Conservation (phyloP, 1,140 invertebrate species). For the Sitodiplosis mosellana region DNA sequence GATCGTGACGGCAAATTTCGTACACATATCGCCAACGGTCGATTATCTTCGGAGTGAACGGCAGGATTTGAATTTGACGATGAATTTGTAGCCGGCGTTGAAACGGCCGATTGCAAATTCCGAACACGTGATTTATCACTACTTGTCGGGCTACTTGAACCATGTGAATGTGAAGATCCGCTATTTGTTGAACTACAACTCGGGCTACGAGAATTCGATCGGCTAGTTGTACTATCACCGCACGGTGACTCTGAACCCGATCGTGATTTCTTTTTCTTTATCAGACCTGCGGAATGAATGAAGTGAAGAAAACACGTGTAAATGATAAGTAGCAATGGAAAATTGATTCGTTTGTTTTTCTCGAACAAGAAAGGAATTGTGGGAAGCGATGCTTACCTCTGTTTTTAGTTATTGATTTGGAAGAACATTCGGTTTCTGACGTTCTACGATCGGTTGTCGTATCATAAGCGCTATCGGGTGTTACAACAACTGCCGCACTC, state of each 20-base stretch:
- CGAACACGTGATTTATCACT: conserved; percentile 13
- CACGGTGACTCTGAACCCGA: conserved; percentile 27
- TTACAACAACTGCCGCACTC: conserved; percentile 3
- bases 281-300: background rate
- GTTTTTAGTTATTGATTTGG: conserved; percentile 3
- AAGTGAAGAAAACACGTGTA: too few species aligned
- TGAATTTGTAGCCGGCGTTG: conserved; percentile 10
- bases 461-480: background rate
- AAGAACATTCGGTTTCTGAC: background rate
- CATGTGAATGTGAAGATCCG: conserved; percentile 24
- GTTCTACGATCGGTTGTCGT: background rate
- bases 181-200: conserved; percentile 25
- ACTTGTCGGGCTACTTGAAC: conserved; percentile 18
- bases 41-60: conserved; percentile 44
- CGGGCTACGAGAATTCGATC: conserved; percentile 30
- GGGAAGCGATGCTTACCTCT: conserved; percentile 8
- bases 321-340: too few species aligned
- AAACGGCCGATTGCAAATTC: conserved; percentile 14
- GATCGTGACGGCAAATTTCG: conserved; percentile 76
- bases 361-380: too few species aligned
- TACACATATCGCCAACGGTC: conserved; percentile 78
- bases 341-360: too few species aligned
- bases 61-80: conserved; percentile 25
- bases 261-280: conserved; percentile 24
- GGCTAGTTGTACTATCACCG: conserved; percentile 26